Base-by-base conservation (phyloP, 2,888 invertebrate genomes). In the Eupithecia tripunctaria region DNA sequence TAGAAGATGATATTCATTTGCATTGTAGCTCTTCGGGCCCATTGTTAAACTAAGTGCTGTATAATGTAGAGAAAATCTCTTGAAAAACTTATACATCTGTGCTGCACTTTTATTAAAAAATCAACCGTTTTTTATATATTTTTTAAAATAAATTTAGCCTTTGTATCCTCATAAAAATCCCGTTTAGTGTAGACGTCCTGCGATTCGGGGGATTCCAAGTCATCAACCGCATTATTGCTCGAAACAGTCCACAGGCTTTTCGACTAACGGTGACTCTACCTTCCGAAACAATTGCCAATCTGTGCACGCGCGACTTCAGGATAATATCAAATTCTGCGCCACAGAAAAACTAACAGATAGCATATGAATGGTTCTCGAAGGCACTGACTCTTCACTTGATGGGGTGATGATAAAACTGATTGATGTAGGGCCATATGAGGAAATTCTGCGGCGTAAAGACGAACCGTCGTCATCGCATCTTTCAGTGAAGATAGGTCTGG, bases 1-100 rank as follows among this genome's bases (percentile, higher is more conserved):
- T 76, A 62, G 71, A 63, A 78, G 64, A 77, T 75, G 66, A 79
- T 76, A 77, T 74, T 71, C 60, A 71, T 70, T 70, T 73, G 51
- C 64, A 43, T 67, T 21, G 38, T 70, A 67, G 68, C 73, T 66
- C 29, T 25, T 14, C 68, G 60, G 36, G 68, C 71, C 72, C 36
- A 74, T 74, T 74, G 74, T 74, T 70, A 71, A 43, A 32, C 43
- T 21, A 65, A 70, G 70, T 70, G 64, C 41, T 67, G 32, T 4
- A n/a, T 36, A 38, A 27, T 51, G 59, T 67, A 41, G 43, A 68
- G 51, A 65, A 74, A 71, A 68, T 43, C 47, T 29, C 25, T 62
- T 29, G 32, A 18, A 64, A 38, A 59, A 32, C 18, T n/a, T 7
- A 43, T n/a, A 43, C 15, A 21, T n/a, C 47, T 51, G 5, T 56